Evolutionary conservation across 2,113 vertebrate species (phyloP).

Genomic region (Prunella fulvescens): DNA sequence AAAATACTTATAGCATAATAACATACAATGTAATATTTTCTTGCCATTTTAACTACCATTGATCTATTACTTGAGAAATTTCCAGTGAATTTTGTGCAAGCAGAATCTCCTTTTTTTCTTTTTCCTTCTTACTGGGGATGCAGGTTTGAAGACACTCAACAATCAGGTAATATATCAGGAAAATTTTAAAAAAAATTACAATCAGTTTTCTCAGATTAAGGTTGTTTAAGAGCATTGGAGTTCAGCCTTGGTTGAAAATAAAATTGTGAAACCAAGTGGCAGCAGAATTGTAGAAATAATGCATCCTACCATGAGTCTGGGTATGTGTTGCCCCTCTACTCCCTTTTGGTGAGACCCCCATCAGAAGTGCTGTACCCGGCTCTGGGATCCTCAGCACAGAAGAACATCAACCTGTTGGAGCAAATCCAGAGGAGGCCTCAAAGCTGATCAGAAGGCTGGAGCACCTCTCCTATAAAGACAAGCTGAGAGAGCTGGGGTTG

Average conservation of each 20-base stretch:
- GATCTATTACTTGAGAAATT: neutral
- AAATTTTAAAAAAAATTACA: neutral
- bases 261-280: neutral
- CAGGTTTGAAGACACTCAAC: neutral
- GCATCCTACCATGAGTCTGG: neutral
- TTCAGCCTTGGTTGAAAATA: neutral
- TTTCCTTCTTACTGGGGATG: neutral
- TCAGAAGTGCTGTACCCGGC: accelerated
- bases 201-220: neutral
- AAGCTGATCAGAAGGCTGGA: neutral
- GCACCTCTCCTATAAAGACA: accelerated
- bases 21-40: neutral
- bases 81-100: neutral
- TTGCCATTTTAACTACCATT: neutral
- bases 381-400: neutral
- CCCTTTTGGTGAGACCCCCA: neutral
- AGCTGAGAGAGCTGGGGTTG: neutral
- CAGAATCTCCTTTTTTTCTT: neutral
- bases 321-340: neutral
- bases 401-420: neutral
- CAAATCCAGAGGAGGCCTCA: neutral
- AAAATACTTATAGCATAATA: neutral
- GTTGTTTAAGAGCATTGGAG: neutral
- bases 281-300: neutral
- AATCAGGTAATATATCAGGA: neutral